Evolutionary conservation across 1,140 invertebrate genomes (phyloP).

Genomic region (Drepana arcuata): DNA sequence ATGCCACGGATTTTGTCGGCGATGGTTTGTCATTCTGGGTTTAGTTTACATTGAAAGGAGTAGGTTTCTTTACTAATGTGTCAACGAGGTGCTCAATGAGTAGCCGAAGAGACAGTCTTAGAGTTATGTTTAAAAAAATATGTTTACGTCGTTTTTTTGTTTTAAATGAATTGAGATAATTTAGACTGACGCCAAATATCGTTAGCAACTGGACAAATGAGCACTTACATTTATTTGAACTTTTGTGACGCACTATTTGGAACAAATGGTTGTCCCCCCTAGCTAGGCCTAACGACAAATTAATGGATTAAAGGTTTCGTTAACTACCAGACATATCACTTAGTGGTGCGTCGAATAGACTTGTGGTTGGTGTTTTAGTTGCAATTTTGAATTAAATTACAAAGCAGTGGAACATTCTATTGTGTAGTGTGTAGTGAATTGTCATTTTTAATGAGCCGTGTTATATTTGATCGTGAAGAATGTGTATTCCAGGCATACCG

Average conservation of each 20-base stretch:
- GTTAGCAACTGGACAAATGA: constrained; percentile 11
- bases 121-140: too few species aligned
- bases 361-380: constrained; percentile 6
- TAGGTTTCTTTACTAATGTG: too few species aligned
- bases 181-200: background rate
- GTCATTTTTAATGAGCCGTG: constrained; percentile 2
- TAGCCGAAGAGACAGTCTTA: too few species aligned
- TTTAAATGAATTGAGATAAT: too few species aligned
- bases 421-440: too few species aligned
- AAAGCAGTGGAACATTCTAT: too few species aligned
- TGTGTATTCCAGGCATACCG: constrained; percentile 25
- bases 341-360: constrained; percentile 8
- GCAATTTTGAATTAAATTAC: constrained; percentile 1
- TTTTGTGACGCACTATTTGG: constrained; percentile 54
- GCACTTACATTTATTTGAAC: constrained; percentile 14
- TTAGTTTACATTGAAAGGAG: too few species aligned
- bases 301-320: constrained; percentile 41
- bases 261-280: too few species aligned
- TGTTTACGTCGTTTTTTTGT: too few species aligned
- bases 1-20: too few species aligned
- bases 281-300: constrained; percentile 43
- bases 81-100: too few species aligned
- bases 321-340: constrained; percentile 22
- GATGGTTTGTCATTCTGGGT: too few species aligned
- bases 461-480: constrained; percentile 15